Evolutionary conservation across 2,113 vertebrate genomes (phyloP), one percentile per base, ranked within the genome.

Genomic region (Brachypodius melanocephalos): DNA sequence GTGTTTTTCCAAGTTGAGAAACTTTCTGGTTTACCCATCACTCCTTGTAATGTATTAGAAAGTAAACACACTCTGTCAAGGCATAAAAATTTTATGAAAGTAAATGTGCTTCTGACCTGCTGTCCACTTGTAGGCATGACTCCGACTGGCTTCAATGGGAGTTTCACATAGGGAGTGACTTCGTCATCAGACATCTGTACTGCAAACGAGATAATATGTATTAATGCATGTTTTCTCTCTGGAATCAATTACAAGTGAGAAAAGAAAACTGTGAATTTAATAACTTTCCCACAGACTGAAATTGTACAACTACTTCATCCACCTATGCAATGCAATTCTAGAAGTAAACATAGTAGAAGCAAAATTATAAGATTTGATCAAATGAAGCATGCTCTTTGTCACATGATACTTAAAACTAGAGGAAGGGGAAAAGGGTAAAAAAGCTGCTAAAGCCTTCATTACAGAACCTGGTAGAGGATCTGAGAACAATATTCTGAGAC

Each of bases 241-340:
- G 96, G 89, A 94, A 93, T 87, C 66, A 95, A 94, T 97, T 95
- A 94, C 85, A 94, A 90, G 58, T 32, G 79, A 94, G 79, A 93
- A 97, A 95, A 96, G 90, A 88, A 95, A 96, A 87, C 79, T 71
- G 77, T 89, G 85, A 94, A 66, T 89, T 74, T 62, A 89, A 91
- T 80, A 87, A 90, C 58, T 90, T 95, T 95, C 88, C 67, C 88
- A 87, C 61, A 74, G 69, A 81, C 48, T 88, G 77, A 86, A 77
- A 76, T 29, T 49, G 9, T 69, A 52, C 28, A 61, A 26, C 40
- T 93, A 51, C 82, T 65, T 58, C 20, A 75, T 81, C 65, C n/a
- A 67, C 58, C 58, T 40, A 17, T n/a, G 13, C 11, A 76, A 65
- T 54, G 43, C 3, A 74, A 46, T 73, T 75, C 49, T 83, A 61